phyloP scores from a whole-genome alignment of 2,113 vertebrate genomes.

The Abramis brama region DNA sequence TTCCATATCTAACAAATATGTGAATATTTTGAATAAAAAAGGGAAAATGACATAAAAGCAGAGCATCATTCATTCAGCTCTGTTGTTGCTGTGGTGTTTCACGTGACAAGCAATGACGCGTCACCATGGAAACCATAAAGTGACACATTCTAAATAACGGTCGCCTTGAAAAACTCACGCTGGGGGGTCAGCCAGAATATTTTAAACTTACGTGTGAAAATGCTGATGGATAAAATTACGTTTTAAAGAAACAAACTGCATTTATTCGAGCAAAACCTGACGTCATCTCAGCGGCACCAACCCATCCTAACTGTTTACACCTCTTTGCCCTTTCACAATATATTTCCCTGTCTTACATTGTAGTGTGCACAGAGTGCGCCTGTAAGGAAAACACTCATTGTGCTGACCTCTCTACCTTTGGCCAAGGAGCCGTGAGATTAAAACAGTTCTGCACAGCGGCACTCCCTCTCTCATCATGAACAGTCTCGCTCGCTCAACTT shows the following conservation, averaged over 20 bases:
- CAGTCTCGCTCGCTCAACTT: constrained; percentile 20
- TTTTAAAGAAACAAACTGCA: background rate
- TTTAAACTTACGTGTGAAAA: no score
- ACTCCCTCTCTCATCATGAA: background rate
- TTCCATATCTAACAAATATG: no score
- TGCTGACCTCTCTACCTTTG: constrained; percentile 43
- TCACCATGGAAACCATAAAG: no score
- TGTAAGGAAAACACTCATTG: background rate
- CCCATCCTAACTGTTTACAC: background rate
- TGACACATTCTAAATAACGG: no score
- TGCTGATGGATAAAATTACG: background rate
- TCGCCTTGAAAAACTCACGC: no score
- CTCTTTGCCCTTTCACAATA: background rate
- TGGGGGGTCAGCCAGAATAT: no score
- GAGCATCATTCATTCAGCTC: no score
- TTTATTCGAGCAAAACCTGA: background rate
- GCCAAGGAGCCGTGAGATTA: constrained; percentile 31
- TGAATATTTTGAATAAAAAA: no score
- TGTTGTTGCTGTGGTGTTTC: no score
- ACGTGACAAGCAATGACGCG: no score
- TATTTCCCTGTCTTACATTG: constrained; percentile 21
- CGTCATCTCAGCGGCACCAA: background rate
- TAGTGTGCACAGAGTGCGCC: background rate
- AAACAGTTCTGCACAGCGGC: background rate
- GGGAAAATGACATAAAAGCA: no score